A percentile compares a stretch with the other conserved stretches of the same genome.
Evolutionary conservation across 2,797 vertebrate genomes (phyloP).

Genomic region (Eutrigla gurnardus): DNA sequence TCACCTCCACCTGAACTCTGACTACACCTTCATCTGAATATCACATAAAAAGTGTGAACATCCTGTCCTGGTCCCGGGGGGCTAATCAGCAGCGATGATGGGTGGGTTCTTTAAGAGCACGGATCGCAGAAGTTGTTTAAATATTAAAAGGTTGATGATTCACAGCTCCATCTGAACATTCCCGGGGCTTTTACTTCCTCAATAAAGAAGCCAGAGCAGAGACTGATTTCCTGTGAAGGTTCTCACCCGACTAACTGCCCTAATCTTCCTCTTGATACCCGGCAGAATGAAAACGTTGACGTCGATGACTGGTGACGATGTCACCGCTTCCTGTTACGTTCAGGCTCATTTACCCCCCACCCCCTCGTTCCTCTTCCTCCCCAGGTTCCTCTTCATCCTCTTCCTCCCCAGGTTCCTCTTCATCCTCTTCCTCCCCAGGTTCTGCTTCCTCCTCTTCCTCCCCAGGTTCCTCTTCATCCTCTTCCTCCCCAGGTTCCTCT

Average conservation of each 20-base stretch:
- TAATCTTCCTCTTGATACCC: conserved; percentile 11
- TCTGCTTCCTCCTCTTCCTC: no score
- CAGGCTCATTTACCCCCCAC: not conserved
- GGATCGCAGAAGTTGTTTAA: conserved; percentile 20
- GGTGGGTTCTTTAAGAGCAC: conserved; percentile 11
- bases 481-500: not conserved
- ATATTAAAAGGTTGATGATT: conserved; percentile 46
- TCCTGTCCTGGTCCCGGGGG: conserved; percentile 20
- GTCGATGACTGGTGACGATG: conserved; percentile 17
- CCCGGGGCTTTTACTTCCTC: conserved; percentile 11
- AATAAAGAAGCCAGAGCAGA: conserved; percentile 21
- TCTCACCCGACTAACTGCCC: conserved; percentile 17
- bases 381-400: no score
- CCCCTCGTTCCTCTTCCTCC: no score
- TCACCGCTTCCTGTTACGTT: not conserved
- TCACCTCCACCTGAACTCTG: conserved; percentile 23
- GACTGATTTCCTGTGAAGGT: conserved; percentile 6
- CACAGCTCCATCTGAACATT: conserved; percentile 11
- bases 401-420: no score
- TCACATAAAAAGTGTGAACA: conserved; percentile 17
- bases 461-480: no score
- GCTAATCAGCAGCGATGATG: conserved; percentile 14
- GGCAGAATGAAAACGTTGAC: not conserved
- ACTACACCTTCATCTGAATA: conserved; percentile 39
- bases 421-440: no score